Base-by-base conservation (phyloP, 1,140 invertebrate genomes). In the Drosophila sp. region DNA sequence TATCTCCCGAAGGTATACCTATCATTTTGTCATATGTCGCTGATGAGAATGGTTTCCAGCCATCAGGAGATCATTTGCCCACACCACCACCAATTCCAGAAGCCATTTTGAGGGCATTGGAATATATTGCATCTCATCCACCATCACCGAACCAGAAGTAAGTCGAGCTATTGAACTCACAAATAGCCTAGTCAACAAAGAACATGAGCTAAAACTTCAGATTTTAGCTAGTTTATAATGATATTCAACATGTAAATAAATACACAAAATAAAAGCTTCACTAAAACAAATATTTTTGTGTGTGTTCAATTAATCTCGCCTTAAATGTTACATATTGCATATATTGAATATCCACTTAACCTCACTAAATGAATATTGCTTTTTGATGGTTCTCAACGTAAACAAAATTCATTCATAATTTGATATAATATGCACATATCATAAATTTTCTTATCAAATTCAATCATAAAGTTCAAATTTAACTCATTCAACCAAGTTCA, bases 1-100 rank as follows among this genome's bases (percentile, higher is more conserved):
- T 73, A 5, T 62, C 75, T 0, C 87, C 81, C 6, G 92, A 93
- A 23, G 92, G 92, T 30, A 55, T 62, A 5, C 74, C 32, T 4
- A 74, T 90, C 40, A 3, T 44, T 2, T 55, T 94, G 11, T 75
- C 58, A 33, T 94, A 94, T 62, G 63, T 90, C 11, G 93, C 94
- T 65, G 93, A 93, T 72, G 93, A 93, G 71, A 92, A 93, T 40
- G 93, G 93, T 5, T 93, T 78, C 85, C 91, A 92, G 60, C 93
- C 94, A 4, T 33, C 60, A 3, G 93, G 93, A 25, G 92, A 81
- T 17, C 93, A 93, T 85, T 60, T 94, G 41, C 93, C 93, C 17
- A 93, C 93, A 25, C 92, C 93, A 11, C 93, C 93, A 66, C 93
- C 90, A 66, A 80, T 91, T 4, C 91, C 91, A 64, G 79, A 87